Percentiles rank a stretch among this genome's conserved stretches.
These are phyloP conservation scores for Ceyx cyanopectus DNA, from an alignment of 2,113 vertebrate genomes.

Conservation along the genomic window DNA sequence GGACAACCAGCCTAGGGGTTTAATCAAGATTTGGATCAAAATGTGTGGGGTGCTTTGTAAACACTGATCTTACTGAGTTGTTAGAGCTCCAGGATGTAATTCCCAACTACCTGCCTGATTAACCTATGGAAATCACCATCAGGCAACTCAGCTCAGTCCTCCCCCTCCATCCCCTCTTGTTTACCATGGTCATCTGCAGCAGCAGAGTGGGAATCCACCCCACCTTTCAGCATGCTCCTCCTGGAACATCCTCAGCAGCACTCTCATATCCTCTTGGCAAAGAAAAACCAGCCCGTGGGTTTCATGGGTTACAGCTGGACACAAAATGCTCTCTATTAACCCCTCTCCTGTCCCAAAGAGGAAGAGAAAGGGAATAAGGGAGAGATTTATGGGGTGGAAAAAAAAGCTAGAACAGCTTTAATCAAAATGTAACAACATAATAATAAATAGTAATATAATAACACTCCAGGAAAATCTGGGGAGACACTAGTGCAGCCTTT, in stretches of 20 bases:
- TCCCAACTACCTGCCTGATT: neutral
- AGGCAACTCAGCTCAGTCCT: neutral
- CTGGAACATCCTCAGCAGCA: neutral
- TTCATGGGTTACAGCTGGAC: neutral
- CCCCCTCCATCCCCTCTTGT: neutral
- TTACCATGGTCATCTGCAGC: neutral
- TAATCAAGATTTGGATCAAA: conserved; percentile 29
- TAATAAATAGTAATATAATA: neutral
- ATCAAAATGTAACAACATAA: neutral
- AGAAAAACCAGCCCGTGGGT: neutral
- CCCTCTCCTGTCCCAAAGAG: neutral
- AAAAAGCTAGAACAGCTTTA: neutral
- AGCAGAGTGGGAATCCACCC: neutral
- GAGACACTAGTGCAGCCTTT: neutral
- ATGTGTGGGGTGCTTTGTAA: neutral
- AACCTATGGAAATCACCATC: neutral
- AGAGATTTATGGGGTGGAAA: neutral
- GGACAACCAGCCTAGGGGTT: neutral
- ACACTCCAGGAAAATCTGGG: neutral
- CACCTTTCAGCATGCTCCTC: neutral
- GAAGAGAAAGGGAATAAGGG: neutral
- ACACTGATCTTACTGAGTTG: neutral
- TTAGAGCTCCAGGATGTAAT: neutral
- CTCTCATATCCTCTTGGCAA: neutral
- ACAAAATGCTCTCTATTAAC: neutral